phyloP scores from a whole-genome alignment of 1,140 invertebrate genomes.

The Druon quercuslanigerum region DNA sequence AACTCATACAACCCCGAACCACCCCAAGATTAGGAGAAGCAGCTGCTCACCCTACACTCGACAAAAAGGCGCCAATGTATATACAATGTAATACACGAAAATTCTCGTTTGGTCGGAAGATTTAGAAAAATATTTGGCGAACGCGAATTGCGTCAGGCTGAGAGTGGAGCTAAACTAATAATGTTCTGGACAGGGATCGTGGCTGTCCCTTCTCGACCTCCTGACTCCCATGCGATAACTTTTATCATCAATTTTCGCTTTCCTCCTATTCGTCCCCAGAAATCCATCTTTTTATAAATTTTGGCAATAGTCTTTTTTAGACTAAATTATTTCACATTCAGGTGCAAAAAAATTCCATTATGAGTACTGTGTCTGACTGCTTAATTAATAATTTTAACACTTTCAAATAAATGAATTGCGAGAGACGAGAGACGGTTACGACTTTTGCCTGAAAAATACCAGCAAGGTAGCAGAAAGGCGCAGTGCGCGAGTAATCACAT shows the following conservation, averaged over 20 bases:
- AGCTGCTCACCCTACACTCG: too few relatives aligned
- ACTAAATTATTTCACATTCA: not conserved
- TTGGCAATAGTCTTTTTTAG: not conserved
- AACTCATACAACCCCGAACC: too few relatives aligned
- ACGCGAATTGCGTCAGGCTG: not conserved
- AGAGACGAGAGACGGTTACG: too few relatives aligned
- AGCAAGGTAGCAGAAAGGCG: too few relatives aligned
- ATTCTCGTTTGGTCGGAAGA: not conserved
- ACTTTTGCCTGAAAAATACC: too few relatives aligned
- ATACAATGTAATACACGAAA: not conserved
- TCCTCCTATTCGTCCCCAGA: not conserved
- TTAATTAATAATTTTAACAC: too few relatives aligned
- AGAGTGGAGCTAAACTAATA: slow-evolving; percentile 6
- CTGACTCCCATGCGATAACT: not conserved
- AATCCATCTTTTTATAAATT: not conserved
- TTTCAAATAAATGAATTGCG: too few relatives aligned
- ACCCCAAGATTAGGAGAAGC: too few relatives aligned
- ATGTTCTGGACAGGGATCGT: not conserved
- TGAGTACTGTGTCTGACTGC: too few relatives aligned
- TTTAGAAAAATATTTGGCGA: slow-evolving; percentile 1
- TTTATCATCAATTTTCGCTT: slow-evolving; percentile 3
- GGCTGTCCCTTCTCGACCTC: not conserved
- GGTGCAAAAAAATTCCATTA: not conserved
- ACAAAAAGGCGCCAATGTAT: too few relatives aligned
- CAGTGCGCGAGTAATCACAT: too few relatives aligned